Evolutionary conservation across 1,140 invertebrate genomes (phyloP).

Genomic region (Macrocentrus cingulum): DNA sequence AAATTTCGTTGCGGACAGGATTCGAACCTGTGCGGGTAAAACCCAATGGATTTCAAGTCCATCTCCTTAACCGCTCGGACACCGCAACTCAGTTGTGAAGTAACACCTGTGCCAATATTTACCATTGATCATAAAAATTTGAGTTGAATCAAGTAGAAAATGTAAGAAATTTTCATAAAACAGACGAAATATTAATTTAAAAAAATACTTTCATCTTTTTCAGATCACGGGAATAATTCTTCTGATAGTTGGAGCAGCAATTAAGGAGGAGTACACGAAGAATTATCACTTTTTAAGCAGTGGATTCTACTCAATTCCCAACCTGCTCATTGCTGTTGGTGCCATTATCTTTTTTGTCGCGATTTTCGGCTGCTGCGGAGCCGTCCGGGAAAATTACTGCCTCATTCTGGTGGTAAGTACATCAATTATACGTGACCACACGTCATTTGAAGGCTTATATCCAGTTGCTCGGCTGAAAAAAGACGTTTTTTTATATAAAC

Average conservation of each 20-base stretch:
- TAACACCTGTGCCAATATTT: neutral
- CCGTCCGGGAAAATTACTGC: slow-evolving; percentile 78
- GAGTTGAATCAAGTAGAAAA: too few relatives aligned
- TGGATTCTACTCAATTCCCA: slow-evolving; percentile 67
- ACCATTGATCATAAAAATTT: too few relatives aligned
- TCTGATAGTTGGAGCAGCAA: slow-evolving; percentile 67
- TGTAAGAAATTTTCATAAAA: too few relatives aligned
- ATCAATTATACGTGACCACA: too few relatives aligned
- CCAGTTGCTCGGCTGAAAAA: too few relatives aligned
- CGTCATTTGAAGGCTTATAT: too few relatives aligned
- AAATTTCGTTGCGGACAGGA: slow-evolving; percentile 73
- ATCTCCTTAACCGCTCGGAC: slow-evolving; percentile 76
- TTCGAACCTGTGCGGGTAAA: slow-evolving; percentile 82
- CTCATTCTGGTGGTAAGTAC: slow-evolving; percentile 74
- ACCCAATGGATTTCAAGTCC: slow-evolving; percentile 82
- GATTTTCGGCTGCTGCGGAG: slow-evolving; percentile 87
- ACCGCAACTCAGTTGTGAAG: slow-evolving; percentile 56
- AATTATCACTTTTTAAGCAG: slow-evolving; percentile 66
- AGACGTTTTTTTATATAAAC: too few relatives aligned
- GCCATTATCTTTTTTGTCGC: slow-evolving; percentile 78
- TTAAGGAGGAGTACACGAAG: slow-evolving; percentile 67
- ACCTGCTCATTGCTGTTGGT: slow-evolving; percentile 78
- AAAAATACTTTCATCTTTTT: slow-evolving; percentile 19
- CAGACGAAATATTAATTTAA: neutral
- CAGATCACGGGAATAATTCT: slow-evolving; percentile 74